phyloP scores from a whole-genome alignment of 2,797 vertebrate species.

The Petrocephalus sullivani region DNA sequence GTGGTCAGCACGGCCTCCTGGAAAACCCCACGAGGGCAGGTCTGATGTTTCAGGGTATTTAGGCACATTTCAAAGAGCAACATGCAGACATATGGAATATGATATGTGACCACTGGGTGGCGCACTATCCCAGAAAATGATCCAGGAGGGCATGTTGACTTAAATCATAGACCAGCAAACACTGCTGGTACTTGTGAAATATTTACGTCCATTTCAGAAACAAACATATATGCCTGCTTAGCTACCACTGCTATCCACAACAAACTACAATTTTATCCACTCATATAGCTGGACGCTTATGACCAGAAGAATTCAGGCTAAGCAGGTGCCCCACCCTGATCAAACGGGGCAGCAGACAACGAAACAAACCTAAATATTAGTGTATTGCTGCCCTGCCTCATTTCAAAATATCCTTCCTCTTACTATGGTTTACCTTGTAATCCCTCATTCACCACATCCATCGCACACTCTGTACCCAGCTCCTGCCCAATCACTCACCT shows the following conservation, averaged over 20 bases:
- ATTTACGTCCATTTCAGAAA: neutral
- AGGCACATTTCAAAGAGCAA: neutral
- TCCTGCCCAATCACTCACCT: conserved; percentile 58
- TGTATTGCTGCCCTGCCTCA: neutral
- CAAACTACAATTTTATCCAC: neutral
- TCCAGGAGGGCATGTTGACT: neutral
- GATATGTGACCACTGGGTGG: neutral
- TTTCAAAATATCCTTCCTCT: neutral
- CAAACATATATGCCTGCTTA: neutral
- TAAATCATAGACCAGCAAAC: neutral
- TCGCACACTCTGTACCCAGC: neutral
- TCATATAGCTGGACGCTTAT: neutral
- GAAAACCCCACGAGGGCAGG: neutral
- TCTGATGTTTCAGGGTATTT: neutral
- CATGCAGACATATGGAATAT: neutral
- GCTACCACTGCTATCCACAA: neutral
- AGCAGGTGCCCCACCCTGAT: neutral
- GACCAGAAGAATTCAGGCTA: neutral
- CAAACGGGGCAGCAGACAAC: neutral
- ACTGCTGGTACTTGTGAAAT: neutral
- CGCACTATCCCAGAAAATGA: neutral
- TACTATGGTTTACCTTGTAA: neutral
- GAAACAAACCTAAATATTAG: neutral
- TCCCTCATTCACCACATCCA: neutral
- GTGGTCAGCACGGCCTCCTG: conserved; percentile 84